phyloP scores from a whole-genome alignment of 2,888 invertebrate species.

The Hipparchia semele region DNA sequence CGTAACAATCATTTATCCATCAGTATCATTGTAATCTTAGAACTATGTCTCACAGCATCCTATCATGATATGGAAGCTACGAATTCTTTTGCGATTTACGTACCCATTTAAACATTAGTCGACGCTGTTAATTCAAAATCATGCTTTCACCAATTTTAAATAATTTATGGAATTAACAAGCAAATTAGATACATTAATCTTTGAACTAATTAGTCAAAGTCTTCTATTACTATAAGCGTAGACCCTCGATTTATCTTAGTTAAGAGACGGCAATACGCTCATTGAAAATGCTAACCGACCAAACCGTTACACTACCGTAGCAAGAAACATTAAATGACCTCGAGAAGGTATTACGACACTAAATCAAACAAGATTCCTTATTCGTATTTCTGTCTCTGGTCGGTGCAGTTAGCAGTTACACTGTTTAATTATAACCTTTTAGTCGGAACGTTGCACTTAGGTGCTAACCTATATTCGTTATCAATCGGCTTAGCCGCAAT shows the following conservation, averaged over 20 bases:
- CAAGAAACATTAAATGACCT: slow-evolving; percentile 28
- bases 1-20: no score
- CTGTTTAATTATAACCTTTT: slow-evolving; percentile 33
- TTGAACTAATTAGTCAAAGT: not conserved
- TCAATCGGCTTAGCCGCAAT: slow-evolving; percentile 54
- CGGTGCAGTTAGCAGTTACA: slow-evolving; percentile 23
- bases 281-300: slow-evolving; percentile 19
- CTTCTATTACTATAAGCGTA: not conserved
- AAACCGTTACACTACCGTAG: slow-evolving; percentile 21
- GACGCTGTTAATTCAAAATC: no score
- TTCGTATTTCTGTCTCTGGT: slow-evolving; percentile 27
- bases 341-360: slow-evolving; percentile 29
- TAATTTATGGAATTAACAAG: not conserved
- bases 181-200: not conserved
- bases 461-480: slow-evolving; percentile 58
- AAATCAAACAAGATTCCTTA: slow-evolving; percentile 33
- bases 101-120: no score
- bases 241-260: slow-evolving; percentile 2
- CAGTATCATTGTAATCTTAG: no score
- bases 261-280: slow-evolving; percentile 14
- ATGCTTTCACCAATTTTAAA: not conserved
- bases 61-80: no score
- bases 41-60: no score
- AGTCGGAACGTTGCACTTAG: slow-evolving; percentile 28
- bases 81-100: no score